phyloP scores from a whole-genome alignment of 2,888 invertebrate genomes.

The Melolontha melolontha region DNA sequence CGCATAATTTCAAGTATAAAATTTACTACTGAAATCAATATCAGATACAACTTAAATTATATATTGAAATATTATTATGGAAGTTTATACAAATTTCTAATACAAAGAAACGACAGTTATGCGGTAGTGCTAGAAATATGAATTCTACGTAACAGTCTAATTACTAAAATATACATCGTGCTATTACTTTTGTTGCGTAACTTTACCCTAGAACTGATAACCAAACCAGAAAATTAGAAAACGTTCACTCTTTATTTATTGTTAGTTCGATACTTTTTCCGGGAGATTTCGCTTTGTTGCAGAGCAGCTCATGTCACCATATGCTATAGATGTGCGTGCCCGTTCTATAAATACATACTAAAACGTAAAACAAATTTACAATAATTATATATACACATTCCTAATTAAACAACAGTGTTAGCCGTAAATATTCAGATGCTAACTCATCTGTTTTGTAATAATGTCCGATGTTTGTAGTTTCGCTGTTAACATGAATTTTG shows the following conservation, averaged over 20 bases:
- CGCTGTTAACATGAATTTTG: constrained; percentile 63
- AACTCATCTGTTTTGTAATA: constrained; percentile 33
- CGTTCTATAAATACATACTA: too few relatives aligned
- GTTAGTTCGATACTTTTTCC: constrained; percentile 6
- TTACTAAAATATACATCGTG: constrained; percentile 19
- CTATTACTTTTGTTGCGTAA: constrained; percentile 19
- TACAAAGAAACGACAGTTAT: constrained; percentile 16
- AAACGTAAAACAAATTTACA: too few relatives aligned
- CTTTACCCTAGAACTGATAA: neutral
- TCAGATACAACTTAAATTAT: too few relatives aligned
- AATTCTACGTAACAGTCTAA: constrained; percentile 23
- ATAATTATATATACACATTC: constrained; percentile 3
- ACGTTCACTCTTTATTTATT: neutral
- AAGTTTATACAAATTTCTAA: constrained; percentile 17
- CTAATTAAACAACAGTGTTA: neutral
- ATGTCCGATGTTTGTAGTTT: constrained; percentile 47
- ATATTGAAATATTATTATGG: neutral
- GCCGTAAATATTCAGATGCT: neutral
- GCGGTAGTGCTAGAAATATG: constrained; percentile 13
- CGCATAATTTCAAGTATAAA: too few relatives aligned
- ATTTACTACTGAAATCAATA: too few relatives aligned
- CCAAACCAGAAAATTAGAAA: constrained; percentile 14
- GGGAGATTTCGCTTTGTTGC: neutral
- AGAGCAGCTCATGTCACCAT: constrained; percentile 10
- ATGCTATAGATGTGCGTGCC: constrained; percentile 1